Percentiles rank a stretch among this genome's conserved stretches.
phyloP scores from a whole-genome alignment of 2,113 vertebrate genomes.

The Lepisosteus osseus region DNA sequence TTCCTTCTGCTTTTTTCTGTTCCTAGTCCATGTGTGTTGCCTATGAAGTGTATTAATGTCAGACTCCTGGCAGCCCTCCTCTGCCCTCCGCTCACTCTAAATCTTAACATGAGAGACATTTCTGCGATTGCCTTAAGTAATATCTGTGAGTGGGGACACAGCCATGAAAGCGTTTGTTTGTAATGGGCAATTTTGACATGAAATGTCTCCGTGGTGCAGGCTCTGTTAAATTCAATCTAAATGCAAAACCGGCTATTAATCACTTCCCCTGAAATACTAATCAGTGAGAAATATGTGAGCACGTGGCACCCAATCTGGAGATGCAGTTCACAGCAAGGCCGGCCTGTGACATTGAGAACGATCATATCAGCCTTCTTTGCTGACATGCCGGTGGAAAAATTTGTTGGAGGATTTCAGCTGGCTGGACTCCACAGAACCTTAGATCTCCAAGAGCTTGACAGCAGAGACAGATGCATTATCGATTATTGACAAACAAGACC shows the following conservation, averaged over 20 bases:
- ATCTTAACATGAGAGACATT: constrained; percentile 3
- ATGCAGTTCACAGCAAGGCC: constrained; percentile 11
- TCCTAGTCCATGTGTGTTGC: neutral
- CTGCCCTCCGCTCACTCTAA: neutral
- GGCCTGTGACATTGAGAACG: constrained; percentile 10
- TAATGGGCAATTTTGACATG: constrained; percentile 2
- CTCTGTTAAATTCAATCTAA: constrained; percentile 4
- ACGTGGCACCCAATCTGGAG: constrained; percentile 9
- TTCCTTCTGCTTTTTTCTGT: neutral
- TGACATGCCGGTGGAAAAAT: neutral
- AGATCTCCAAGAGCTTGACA: neutral
- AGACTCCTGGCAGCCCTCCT: neutral
- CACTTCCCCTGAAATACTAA: constrained; percentile 13
- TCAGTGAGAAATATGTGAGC: constrained; percentile 11
- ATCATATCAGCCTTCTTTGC: constrained; percentile 5
- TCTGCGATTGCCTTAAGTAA: constrained; percentile 1
- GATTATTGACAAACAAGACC: neutral
- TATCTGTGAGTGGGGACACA: neutral
- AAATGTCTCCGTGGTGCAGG: neutral
- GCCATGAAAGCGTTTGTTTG: constrained; percentile 1
- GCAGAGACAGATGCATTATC: neutral
- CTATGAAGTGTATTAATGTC: neutral
- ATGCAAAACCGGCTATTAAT: constrained; percentile 14
- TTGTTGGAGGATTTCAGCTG: neutral
- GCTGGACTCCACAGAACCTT: neutral